A percentile compares a stretch with the other conserved stretches of the same genome.
phyloP scores from a whole-genome alignment of 2,888 invertebrate genomes.

The Frankliniella intonsa region DNA sequence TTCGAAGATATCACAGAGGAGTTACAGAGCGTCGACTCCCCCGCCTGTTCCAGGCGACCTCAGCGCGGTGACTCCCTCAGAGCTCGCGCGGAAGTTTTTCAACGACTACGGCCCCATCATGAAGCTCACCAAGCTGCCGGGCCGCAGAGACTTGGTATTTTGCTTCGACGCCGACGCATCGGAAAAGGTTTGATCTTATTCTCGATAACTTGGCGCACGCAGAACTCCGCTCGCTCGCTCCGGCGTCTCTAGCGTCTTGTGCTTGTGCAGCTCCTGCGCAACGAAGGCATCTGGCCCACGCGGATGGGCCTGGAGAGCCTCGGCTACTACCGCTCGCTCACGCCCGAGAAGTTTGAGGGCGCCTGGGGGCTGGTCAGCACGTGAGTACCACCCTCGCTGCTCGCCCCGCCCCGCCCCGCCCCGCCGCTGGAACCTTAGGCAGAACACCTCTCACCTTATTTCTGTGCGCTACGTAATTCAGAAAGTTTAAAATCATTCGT shows the following conservation, averaged over 20 bases:
- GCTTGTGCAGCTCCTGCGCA: constrained; percentile 41
- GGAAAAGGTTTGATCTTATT: constrained; percentile 29
- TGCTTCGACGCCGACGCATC: constrained; percentile 32
- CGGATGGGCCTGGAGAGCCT: constrained; percentile 47
- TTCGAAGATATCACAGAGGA: too few species aligned
- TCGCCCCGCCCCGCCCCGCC: too few species aligned
- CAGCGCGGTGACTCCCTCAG: not conserved
- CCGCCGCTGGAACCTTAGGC: too few species aligned
- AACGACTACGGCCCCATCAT: constrained; percentile 32
- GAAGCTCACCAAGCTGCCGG: constrained; percentile 27
- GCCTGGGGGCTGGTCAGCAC: constrained; percentile 46
- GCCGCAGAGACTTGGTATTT: constrained; percentile 31
- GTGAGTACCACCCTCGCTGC: constrained; percentile 28
- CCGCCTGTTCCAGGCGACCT: not conserved
- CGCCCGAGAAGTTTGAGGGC: constrained; percentile 41
- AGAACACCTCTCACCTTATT: too few species aligned
- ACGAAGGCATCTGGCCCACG: constrained; percentile 47
- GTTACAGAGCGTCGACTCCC: not conserved
- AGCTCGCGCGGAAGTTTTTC: constrained; percentile 24
- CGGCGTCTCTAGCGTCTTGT: not conserved
- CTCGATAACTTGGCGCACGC: too few species aligned
- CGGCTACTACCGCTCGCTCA: constrained; percentile 44
- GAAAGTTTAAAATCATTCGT: too few species aligned
- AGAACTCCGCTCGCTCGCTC: too few species aligned
- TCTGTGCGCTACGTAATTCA: too few species aligned